Conservation (phyloP, 2,888 invertebrate genomes). For the Malachius bipustulatus region DNA sequence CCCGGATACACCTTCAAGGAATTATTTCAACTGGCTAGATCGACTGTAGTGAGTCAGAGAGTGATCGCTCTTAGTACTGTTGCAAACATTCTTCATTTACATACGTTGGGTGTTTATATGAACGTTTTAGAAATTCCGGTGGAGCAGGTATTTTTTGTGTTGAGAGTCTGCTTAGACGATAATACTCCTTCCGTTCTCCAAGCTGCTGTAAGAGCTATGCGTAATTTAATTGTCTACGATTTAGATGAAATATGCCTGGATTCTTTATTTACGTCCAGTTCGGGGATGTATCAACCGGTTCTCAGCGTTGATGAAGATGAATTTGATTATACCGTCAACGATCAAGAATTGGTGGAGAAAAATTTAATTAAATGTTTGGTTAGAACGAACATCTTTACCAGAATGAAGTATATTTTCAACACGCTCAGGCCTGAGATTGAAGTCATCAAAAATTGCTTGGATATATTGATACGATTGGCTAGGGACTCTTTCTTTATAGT, state of each 20-base stretch:
- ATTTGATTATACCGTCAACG: constrained; percentile 59
- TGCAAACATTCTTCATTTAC: constrained; percentile 62
- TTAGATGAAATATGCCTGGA: constrained; percentile 70
- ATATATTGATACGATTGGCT: constrained; percentile 66
- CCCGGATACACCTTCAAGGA: constrained; percentile 89
- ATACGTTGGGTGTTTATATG: constrained; percentile 66
- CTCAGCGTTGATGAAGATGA: constrained; percentile 35
- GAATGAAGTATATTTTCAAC: constrained; percentile 43
- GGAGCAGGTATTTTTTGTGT: constrained; percentile 64
- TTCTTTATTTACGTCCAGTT: constrained; percentile 51
- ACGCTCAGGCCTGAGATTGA: constrained; percentile 51
- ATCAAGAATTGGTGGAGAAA: constrained; percentile 74
- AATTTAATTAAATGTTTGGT: constrained; percentile 65
- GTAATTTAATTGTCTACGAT: constrained; percentile 61
- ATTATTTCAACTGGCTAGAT: constrained; percentile 65
- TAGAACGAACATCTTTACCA: constrained; percentile 63
- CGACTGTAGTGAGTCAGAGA: constrained; percentile 72
- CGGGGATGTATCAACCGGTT: constrained; percentile 51
- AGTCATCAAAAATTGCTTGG: constrained; percentile 61
- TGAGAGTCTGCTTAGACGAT: constrained; percentile 81
- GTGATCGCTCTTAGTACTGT: constrained; percentile 67
- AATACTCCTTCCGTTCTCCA: constrained; percentile 59
- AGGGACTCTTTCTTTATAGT: constrained; percentile 45
- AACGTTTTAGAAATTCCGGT: constrained; percentile 60
- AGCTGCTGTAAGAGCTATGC: constrained; percentile 64